Conservation (phyloP, 2,113 vertebrate genomes). For the Oryzias curvinotus region DNA sequence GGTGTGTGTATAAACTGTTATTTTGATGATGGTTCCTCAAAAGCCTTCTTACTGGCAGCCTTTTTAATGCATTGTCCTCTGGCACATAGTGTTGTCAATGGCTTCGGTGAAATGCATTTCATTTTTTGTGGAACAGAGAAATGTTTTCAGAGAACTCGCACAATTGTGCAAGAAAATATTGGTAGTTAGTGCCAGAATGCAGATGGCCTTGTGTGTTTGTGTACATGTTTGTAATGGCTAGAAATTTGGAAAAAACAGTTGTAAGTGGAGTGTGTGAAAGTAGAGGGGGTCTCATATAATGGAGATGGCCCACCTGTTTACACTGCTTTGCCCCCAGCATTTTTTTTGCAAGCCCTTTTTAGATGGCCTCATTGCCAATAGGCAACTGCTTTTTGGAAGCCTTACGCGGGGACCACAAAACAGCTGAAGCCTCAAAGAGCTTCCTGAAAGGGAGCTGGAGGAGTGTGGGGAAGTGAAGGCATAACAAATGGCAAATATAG, state of each 20-base stretch:
- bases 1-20: conserved; percentile 26
- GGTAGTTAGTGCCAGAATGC: conserved; percentile 37
- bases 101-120: conserved; percentile 20
- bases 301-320: conserved; percentile 89
- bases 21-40: not conserved
- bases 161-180: not conserved
- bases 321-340: conserved; percentile 82
- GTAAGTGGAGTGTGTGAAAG: conserved; percentile 39
- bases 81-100: conserved; percentile 33
- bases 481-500: conserved; percentile 50
- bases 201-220: conserved; percentile 20
- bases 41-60: not conserved
- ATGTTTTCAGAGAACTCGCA: conserved; percentile 10
- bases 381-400: conserved; percentile 78
- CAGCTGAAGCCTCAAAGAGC: conserved; percentile 51
- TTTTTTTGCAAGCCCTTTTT: conserved; percentile 80
- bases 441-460: conserved; percentile 63
- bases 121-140: conserved; percentile 24
- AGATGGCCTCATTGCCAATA: conserved; percentile 78
- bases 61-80: not conserved
- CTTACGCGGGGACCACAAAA: conserved; percentile 61
- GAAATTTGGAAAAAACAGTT: conserved; percentile 39
- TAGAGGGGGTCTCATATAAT: conserved; percentile 74
- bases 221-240: conserved; percentile 1
- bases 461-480: conserved; percentile 33